Evolutionary conservation across 1,140 invertebrate genomes (phyloP), one percentile per base, ranked within the genome.

Genomic region (Pseudomyrmex pallidus): DNA sequence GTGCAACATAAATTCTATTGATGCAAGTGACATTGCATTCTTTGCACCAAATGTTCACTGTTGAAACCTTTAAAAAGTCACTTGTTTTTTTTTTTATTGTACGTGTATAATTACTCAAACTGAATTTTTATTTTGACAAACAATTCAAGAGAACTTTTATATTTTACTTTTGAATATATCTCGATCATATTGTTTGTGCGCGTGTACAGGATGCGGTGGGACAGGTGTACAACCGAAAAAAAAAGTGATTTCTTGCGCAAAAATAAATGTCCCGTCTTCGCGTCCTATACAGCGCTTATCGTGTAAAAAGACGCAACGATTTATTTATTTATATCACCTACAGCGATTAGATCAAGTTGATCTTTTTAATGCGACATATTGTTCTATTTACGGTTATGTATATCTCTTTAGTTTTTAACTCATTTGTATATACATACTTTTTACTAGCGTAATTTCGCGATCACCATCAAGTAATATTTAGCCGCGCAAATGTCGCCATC

Each of bases 391-490:
- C 10, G n/a, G 50, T 63, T 63, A 59, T 77, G 0, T 35, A 5
- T 35, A 35, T 35, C 35, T 46, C 13, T n/a, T 78, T 25, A 48
- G 22, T 80, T 35, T 35, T 0, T 61, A 35, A 70, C 2, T 70
- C 54, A 59, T 70, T 80, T 80, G 76, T 80, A 80, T 9, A 80
- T 80, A 80, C 12, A 80, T 80, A 80, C 20, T 61, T 12, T 12
- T 80, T 80, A 68, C 1, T 77, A 70, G 44, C 3, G n/a, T 72
- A 59, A 80, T 80, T 80, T 80, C 22, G 12, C 54, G 35, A 17
- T 44, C 15, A 68, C 68, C 44, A 54, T 35, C 5, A 70, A 44
- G 13, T 48, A 57, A 57, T 80, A 72, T 72, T 13, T 68, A 70
- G 9, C 63, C 63, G 20, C 46, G 2, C 35, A 35, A 35, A 8